Base-by-base conservation (phyloP, 2,113 vertebrate species). In the Loxodonta africana region DNA sequence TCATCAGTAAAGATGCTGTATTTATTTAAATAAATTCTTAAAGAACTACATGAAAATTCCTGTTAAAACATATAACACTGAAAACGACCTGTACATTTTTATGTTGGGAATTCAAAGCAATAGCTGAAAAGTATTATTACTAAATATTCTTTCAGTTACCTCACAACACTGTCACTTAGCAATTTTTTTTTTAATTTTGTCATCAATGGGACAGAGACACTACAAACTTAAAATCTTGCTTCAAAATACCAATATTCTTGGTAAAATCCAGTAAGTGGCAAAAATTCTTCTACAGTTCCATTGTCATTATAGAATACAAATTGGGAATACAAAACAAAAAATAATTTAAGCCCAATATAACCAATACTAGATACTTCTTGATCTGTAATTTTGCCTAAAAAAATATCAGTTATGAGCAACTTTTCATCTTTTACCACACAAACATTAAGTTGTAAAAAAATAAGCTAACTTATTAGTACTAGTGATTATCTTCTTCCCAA, bases 401-500 rank as follows among this genome's bases (percentile, higher is more conserved):
- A 95, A 91, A 88, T 90, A 82, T 18, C 74, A 92, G 57, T 46
- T 30, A 67, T n/a, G 17, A 20, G 9, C 18, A 87, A 48, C 63
- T 41, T 71, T 62, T 86, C 69, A 89, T 46, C 46, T 88, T 86
- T 80, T 37, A 80, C 25, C 30, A 89, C 14, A 28, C 17, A 95
- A 28, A 95, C 83, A 90, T 95, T 83, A 96, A 67, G 65, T n/a
- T 86, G 4, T 46, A 87, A 84, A 41, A 94, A 94, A 93, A 89
- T 81, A 88, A 74, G n/a, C 28, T 89, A 93, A 73, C 7, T 48
- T 65, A 73, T 53, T 46, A 86, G 46, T 51, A 83, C 53, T n/a
- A 85, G 26, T 25, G 33, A 92, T 62, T 63, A 71, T 11, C 17
- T 85, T 63, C 57, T 83, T 91, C 26, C 20, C 60, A 51, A 92